Evolutionary conservation across 2,797 vertebrate genomes (phyloP).

Genomic region (Sylvia borin): DNA sequence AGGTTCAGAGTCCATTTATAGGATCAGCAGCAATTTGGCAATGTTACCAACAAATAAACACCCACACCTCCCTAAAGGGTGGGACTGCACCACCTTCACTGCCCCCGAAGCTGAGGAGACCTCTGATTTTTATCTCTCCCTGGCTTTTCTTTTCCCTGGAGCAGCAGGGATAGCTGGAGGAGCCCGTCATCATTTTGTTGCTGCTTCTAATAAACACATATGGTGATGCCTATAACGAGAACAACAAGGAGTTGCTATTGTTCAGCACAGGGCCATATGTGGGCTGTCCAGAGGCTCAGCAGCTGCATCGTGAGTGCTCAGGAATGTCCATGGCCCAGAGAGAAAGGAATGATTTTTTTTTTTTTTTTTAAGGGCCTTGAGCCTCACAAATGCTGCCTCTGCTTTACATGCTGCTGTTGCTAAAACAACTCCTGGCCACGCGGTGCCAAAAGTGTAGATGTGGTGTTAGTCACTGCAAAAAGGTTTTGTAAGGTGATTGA

Average conservation of each 20-base stretch:
- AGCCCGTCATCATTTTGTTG: slow-evolving; percentile 56
- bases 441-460: slow-evolving; percentile 30
- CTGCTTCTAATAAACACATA: slow-evolving; percentile 66
- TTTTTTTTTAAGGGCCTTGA: background rate
- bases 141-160: slow-evolving; percentile 38
- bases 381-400: slow-evolving; percentile 38
- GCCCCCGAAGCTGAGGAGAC: background rate
- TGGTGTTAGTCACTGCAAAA: slow-evolving; percentile 6
- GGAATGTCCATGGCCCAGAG: slow-evolving; percentile 44
- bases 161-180: slow-evolving; percentile 46
- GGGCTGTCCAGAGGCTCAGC: slow-evolving; percentile 11
- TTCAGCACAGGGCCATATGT: slow-evolving; percentile 45
- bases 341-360: slow-evolving; percentile 21
- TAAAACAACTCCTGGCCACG: background rate
- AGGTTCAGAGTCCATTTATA: background rate
- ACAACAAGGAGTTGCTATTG: slow-evolving; percentile 44
- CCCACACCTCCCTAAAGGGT: background rate
- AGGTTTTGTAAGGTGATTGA: slow-evolving; percentile 60
- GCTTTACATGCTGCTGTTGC: slow-evolving; percentile 11
- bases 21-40: background rate
- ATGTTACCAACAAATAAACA: background rate
- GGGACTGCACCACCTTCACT: background rate
- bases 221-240: slow-evolving; percentile 54
- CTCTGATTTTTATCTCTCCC: background rate
- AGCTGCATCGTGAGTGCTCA: slow-evolving; percentile 46